Conservation (phyloP, 2,797 vertebrate genomes). For the Pelodytes ibericus region DNA sequence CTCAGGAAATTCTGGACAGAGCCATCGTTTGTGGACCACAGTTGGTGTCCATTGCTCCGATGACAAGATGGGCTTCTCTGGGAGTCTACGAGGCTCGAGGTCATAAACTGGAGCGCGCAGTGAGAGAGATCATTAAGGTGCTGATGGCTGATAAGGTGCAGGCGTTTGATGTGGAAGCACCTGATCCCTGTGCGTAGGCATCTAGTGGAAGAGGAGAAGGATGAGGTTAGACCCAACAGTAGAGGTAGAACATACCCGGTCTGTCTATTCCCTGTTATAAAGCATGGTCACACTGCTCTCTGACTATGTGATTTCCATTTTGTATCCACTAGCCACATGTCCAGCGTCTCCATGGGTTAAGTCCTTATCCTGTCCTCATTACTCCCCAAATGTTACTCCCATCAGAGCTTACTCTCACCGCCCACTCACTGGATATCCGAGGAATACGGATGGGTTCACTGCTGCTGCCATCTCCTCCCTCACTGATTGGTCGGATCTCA, state of each 20-base stretch:
- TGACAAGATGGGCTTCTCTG: conserved; percentile 77
- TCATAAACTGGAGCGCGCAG: conserved; percentile 98
- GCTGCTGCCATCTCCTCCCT: conserved; percentile 94
- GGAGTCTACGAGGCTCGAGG: conserved; percentile 76
- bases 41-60: conserved; percentile 72
- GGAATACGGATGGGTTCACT: conserved; percentile 94
- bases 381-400: neutral
- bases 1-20: conserved; percentile 77
- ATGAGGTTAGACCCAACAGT: neutral
- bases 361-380: too few species aligned
- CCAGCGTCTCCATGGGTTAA: too few species aligned
- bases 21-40: conserved; percentile 78
- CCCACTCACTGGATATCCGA: conserved; percentile 77
- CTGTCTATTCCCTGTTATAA: too few species aligned
- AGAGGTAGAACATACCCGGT: too few species aligned
- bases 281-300: too few species aligned
- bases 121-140: conserved; percentile 96
- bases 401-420: conserved; percentile 26
- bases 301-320: too few species aligned
- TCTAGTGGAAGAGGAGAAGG: conserved; percentile 70
- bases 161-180: conserved; percentile 90
- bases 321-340: too few species aligned
- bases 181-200: conserved; percentile 81
- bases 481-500: conserved; percentile 92
- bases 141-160: conserved; percentile 95